Evolutionary conservation across 2,113 vertebrate species (phyloP).

Genomic region (Cheirogaleus medius): DNA sequence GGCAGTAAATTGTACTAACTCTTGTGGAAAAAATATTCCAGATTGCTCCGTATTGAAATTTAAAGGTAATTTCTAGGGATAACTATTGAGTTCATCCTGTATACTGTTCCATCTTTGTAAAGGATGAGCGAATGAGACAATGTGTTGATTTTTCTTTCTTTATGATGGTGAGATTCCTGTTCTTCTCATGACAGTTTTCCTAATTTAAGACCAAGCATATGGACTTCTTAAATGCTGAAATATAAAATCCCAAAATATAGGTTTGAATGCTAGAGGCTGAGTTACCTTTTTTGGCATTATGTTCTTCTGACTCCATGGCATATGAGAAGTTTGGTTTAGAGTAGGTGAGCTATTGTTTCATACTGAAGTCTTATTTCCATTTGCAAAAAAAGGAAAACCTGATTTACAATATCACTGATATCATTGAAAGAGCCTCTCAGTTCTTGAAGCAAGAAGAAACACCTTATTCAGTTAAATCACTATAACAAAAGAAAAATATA

Average conservation of each 20-base stretch:
- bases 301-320: neutral
- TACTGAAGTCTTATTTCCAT: slow-evolving; percentile 1
- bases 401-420: neutral
- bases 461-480: neutral
- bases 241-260: neutral
- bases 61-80: neutral
- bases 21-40: neutral
- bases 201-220: neutral
- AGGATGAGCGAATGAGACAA: neutral
- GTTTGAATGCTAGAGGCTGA: neutral
- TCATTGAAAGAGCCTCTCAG: neutral
- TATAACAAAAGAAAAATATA: neutral
- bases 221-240: neutral
- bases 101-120: neutral
- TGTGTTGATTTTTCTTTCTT: neutral
- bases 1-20: neutral
- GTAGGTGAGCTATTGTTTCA: neutral
- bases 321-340: neutral
- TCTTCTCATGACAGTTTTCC: neutral
- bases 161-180: neutral
- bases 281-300: neutral
- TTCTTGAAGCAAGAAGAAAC: neutral
- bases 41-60: neutral
- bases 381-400: neutral
- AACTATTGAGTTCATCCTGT: neutral